Conservation (phyloP, 1,140 invertebrate genomes). For the Pseudomyrmex flavicornis region DNA sequence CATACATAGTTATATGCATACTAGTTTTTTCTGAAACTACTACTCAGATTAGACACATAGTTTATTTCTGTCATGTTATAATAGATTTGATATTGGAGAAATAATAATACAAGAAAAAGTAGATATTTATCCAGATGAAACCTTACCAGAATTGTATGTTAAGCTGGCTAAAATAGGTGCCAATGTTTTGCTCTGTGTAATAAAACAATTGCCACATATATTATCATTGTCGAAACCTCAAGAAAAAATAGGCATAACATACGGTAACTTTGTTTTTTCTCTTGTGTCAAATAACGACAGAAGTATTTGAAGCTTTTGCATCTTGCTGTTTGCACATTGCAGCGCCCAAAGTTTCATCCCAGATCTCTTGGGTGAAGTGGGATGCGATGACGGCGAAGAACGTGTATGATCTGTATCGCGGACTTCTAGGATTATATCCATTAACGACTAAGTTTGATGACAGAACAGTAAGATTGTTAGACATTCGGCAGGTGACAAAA, state of each 20-base stretch:
- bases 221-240: slow-evolving; percentile 87
- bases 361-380: slow-evolving; percentile 88
- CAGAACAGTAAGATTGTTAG: slow-evolving; percentile 87
- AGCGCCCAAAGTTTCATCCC: slow-evolving; percentile 90
- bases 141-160: slow-evolving; percentile 88
- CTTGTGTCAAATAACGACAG: slow-evolving; percentile 1
- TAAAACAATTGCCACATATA: slow-evolving; percentile 87
- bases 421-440: slow-evolving; percentile 88
- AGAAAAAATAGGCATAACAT: slow-evolving; percentile 87
- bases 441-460: slow-evolving; percentile 87
- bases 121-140: slow-evolving; percentile 87
- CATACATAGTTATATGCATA: no score
- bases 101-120: slow-evolving; percentile 89
- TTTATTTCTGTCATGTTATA: slow-evolving; percentile 60
- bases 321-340: slow-evolving; percentile 77
- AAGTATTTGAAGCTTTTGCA: slow-evolving; percentile 25
- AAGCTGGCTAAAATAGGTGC: slow-evolving; percentile 90
- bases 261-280: slow-evolving; percentile 86
- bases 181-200: slow-evolving; percentile 88
- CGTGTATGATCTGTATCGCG: slow-evolving; percentile 89
- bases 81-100: slow-evolving; percentile 94
- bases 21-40: no score
- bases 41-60: neutral
- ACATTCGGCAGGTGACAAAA: slow-evolving; percentile 82
- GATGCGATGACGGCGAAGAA: slow-evolving; percentile 86